Percentiles rank a stretch among this genome's conserved stretches.
Evolutionary conservation across 64 coral and sea anemone genomes (phyloP).

Genomic region (Dendrophyllia cribrosa): DNA sequence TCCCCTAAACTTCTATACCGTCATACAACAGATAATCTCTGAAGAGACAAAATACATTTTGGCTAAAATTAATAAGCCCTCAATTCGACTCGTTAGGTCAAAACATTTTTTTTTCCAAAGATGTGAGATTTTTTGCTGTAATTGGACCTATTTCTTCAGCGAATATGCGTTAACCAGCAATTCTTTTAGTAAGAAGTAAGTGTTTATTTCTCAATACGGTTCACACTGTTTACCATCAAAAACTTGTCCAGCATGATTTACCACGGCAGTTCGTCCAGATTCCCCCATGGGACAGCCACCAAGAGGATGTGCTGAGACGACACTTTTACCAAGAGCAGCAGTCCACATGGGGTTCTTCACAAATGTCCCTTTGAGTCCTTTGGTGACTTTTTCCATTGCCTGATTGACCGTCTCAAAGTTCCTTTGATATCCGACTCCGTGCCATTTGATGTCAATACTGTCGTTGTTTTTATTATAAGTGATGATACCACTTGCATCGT

Average conservation of each 20-base stretch:
- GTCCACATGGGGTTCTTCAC: constrained; percentile 56
- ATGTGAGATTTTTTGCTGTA: too few species aligned
- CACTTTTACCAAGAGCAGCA: neutral
- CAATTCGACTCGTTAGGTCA: too few species aligned
- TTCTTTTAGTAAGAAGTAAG: too few species aligned
- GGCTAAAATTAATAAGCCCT: too few species aligned
- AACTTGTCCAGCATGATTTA: constrained; percentile 64
- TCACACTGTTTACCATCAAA: constrained; percentile 52
- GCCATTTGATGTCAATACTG: constrained; percentile 37
- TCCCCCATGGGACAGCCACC: constrained; percentile 72
- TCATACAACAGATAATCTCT: too few species aligned
- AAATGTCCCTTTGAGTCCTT: constrained; percentile 36
- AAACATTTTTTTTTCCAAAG: too few species aligned
- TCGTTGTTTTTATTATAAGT: constrained; percentile 16
- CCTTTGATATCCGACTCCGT: constrained; percentile 31
- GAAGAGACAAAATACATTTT: too few species aligned
- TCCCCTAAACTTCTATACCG: too few species aligned
- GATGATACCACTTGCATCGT: constrained; percentile 26
- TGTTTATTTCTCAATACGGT: neutral
- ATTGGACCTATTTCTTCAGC: too few species aligned
- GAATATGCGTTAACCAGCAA: too few species aligned
- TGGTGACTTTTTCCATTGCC: constrained; percentile 5
- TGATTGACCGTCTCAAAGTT: constrained; percentile 46
- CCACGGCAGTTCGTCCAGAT: constrained; percentile 37
- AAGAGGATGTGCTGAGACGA: constrained; percentile 50